These are phyloP conservation scores for Drosophila mayri DNA, from an alignment of 1,140 invertebrate genomes.

Conservation along the genomic window DNA sequence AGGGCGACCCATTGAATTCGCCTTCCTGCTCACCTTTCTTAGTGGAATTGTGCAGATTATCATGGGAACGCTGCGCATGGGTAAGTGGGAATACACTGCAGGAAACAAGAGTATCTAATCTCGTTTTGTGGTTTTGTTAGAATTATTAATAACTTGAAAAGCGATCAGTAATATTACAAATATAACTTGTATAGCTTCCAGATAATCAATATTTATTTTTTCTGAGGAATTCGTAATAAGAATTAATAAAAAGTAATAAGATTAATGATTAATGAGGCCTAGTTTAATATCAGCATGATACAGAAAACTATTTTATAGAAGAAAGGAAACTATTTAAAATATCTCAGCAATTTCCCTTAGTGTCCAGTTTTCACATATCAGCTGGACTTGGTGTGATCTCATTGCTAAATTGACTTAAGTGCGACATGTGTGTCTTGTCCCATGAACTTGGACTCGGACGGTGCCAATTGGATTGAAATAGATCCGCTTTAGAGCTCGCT, in stretches of 20 bases:
- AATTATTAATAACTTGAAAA: background rate
- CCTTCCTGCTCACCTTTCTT: slow-evolving; percentile 92
- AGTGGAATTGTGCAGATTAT: slow-evolving; percentile 91
- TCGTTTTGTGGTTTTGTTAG: background rate
- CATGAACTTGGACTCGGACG: slow-evolving; percentile 33
- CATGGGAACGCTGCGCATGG: slow-evolving; percentile 87
- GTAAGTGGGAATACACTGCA: slow-evolving; percentile 50
- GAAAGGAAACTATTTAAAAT: background rate
- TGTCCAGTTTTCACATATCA: background rate
- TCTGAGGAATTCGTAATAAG: background rate
- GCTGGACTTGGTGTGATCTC: slow-evolving; percentile 28
- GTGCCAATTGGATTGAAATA: slow-evolving; percentile 41
- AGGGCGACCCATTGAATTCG: slow-evolving; percentile 90
- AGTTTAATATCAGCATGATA: no score
- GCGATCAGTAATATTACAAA: background rate
- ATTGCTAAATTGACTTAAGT: slow-evolving; percentile 47
- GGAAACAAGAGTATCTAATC: background rate
- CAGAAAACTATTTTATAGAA: accelerated
- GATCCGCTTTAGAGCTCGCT: slow-evolving; percentile 36
- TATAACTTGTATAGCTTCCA: background rate
- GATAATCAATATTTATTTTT: no score
- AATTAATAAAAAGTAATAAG: background rate
- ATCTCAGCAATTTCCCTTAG: background rate
- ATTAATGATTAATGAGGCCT: background rate
- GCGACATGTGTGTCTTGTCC: slow-evolving; percentile 24